Conservation (phyloP, 1,140 invertebrate species). For the Gryllus bimaculatus region DNA sequence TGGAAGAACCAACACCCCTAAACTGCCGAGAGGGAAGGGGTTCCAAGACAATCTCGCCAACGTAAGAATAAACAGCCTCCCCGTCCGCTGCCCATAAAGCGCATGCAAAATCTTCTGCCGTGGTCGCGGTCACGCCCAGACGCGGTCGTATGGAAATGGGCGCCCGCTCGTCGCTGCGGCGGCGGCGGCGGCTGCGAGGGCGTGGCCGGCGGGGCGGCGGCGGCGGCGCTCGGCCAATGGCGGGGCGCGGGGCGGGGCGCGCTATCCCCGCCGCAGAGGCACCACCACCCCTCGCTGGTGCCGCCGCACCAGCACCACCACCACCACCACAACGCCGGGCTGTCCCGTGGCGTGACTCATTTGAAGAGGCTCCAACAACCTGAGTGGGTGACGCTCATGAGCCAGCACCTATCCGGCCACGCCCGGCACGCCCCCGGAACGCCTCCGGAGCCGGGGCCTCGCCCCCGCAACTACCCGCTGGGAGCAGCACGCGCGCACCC, state of each 20-base stretch:
- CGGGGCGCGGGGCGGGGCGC: no score
- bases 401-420: conserved; percentile 15
- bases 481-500: conserved; percentile 25
- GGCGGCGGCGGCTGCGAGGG: no score
- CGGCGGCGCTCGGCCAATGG: background rate
- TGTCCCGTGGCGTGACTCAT: conserved; percentile 17
- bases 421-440: conserved; percentile 66
- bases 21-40: no score
- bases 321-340: conserved; percentile 13
- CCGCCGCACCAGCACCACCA: conserved; percentile 24
- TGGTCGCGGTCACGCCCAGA: background rate
- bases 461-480: conserved; percentile 33
- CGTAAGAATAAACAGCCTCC: no score
- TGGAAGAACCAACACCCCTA: no score
- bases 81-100: no score
- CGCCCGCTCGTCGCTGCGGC: background rate
- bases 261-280: no score
- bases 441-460: conserved; percentile 55
- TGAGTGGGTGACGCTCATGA: conserved; percentile 8
- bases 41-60: no score
- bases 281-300: conserved; percentile 38
- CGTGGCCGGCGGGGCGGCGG: background rate
- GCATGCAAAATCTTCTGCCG: no score
- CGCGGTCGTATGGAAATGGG: background rate
- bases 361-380: conserved; percentile 19